Evolutionary conservation across 2,797 vertebrate genomes (phyloP).

Genomic region (Girardinus metallicus): DNA sequence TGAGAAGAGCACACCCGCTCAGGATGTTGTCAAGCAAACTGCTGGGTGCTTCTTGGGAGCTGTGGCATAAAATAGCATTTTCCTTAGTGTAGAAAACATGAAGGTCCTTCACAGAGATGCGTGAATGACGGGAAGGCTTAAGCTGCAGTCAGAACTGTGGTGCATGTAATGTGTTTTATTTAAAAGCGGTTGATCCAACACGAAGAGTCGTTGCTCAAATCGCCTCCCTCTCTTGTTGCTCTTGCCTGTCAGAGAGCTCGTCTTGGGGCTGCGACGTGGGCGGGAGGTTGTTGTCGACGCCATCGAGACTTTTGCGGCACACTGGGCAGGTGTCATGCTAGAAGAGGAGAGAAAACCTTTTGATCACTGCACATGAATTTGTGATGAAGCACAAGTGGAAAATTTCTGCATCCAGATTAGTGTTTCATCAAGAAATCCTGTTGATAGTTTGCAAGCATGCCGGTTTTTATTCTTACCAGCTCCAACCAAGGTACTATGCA

Average conservation of each 20-base stretch:
- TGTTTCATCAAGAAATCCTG: slow-evolving; percentile 8
- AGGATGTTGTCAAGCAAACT: slow-evolving; percentile 34
- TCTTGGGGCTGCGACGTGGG: slow-evolving; percentile 67
- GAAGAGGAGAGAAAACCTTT: slow-evolving; percentile 11
- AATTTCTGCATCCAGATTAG: background rate
- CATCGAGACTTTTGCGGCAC: slow-evolving; percentile 91
- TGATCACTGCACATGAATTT: background rate
- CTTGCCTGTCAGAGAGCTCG: slow-evolving; percentile 65
- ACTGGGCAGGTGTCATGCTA: slow-evolving; percentile 95
- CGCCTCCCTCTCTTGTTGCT: slow-evolving; percentile 83
- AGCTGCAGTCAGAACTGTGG: slow-evolving; percentile 21
- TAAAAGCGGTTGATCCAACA: slow-evolving; percentile 27
- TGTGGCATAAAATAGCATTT: slow-evolving; percentile 18
- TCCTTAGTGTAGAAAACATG: slow-evolving; percentile 25
- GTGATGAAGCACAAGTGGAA: background rate
- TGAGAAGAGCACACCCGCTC: slow-evolving; percentile 39
- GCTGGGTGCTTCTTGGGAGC: slow-evolving; percentile 23
- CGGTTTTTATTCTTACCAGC: slow-evolving; percentile 82
- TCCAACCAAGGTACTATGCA: slow-evolving; percentile 95
- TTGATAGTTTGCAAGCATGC: slow-evolving; percentile 19
- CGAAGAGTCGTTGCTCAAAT: slow-evolving; percentile 73
- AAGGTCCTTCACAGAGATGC: slow-evolving; percentile 34
- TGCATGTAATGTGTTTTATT: slow-evolving; percentile 43
- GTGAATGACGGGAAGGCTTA: slow-evolving; percentile 30
- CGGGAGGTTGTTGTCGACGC: slow-evolving; percentile 85